Base-by-base conservation (phyloP, 2,888 invertebrate species). In the Caradrina clavipalpis region DNA sequence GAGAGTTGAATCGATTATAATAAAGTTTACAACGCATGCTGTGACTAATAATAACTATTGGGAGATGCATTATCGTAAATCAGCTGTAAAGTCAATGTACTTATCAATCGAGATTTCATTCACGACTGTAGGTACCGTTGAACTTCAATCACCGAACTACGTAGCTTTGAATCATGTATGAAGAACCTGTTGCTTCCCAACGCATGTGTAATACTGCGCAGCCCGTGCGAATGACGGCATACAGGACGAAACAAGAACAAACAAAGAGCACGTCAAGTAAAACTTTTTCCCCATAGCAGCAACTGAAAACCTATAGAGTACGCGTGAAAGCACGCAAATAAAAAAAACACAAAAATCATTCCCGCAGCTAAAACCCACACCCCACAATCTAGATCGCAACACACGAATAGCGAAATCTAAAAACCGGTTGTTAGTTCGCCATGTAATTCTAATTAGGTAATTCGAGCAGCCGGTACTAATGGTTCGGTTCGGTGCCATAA, bases 361-460 rank as follows among this genome's bases (percentile, higher is more conserved):
- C 66, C 70, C 56, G 56, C 69, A 56, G 60, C 76, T 71, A 75
- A 75, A 79, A 76, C 66, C 71, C 74, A 73, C 73, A 73, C 71
- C 67, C 78, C 55, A 76, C 78, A 83, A 88, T 89, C 88, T 87
- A 86, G 88, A 88, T 88, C 76, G 73, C 63, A 77, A 81, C 83
- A 79, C 86, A 83, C 86, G 86, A 88, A 86, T 87, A 88, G 88
- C 82, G 65, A 82, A 78, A 85, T 81, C 82, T 85, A 88, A 88
- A 85, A 90, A 92, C 92, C 90, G 88, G 93, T 91, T 88, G 79
- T 78, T 82, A 81, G 80, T 81, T 82, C 83, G 84, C 87, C 91
- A 87, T 92, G 93, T 94, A 93, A 92, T 94, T 95, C 94, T 95
- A 95, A 95, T 95, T 95, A 95, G 95, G 94, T 94, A 94, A 94